A percentile compares a stretch with the other conserved stretches of the same genome.
phyloP scores from a whole-genome alignment of 2,888 invertebrate genomes.

The Drosophila neutralis region DNA sequence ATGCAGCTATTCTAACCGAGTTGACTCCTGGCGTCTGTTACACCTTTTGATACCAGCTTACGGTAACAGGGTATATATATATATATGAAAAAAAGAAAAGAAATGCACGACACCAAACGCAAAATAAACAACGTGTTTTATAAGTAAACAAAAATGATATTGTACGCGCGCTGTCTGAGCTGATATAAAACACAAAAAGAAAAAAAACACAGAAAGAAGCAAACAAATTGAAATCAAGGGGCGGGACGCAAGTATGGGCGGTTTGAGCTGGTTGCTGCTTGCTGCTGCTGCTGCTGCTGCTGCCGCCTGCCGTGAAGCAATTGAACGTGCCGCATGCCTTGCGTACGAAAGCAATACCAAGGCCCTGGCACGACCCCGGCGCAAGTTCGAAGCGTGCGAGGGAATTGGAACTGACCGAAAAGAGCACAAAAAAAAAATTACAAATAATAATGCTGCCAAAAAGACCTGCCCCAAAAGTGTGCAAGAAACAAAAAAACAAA shows the following conservation, averaged over 20 bases:
- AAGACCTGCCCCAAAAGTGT: constrained; percentile 47
- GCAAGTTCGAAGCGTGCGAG: constrained; percentile 49
- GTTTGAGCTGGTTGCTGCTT: constrained; percentile 8
- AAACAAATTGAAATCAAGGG: constrained; percentile 1
- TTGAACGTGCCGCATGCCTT: constrained; percentile 35
- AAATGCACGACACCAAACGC: constrained; percentile 41
- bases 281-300: constrained; percentile 5
- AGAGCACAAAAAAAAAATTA: background rate
- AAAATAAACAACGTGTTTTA: constrained; percentile 68
- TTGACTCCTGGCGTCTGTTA: background rate
- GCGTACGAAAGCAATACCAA: constrained; percentile 40
- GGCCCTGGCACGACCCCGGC: constrained; percentile 49
- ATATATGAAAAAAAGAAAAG: background rate
- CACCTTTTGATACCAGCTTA: background rate
- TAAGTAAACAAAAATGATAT: constrained; percentile 68
- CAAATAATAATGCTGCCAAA: constrained; percentile 21
- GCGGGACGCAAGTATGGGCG: constrained; percentile 8
- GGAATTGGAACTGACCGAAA: constrained; percentile 19
- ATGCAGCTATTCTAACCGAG: background rate
- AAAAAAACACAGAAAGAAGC: constrained; percentile 2
- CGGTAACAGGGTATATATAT: constrained; percentile 23
- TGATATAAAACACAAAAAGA: constrained; percentile 42
- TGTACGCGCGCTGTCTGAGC: constrained; percentile 56
- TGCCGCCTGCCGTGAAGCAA: constrained; percentile 1
- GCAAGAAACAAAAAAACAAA: constrained; percentile 3